Percentiles rank a stretch among this genome's conserved stretches.
Evolutionary conservation across 2,888 invertebrate genomes (phyloP).

Genomic region (Acleris literana): DNA sequence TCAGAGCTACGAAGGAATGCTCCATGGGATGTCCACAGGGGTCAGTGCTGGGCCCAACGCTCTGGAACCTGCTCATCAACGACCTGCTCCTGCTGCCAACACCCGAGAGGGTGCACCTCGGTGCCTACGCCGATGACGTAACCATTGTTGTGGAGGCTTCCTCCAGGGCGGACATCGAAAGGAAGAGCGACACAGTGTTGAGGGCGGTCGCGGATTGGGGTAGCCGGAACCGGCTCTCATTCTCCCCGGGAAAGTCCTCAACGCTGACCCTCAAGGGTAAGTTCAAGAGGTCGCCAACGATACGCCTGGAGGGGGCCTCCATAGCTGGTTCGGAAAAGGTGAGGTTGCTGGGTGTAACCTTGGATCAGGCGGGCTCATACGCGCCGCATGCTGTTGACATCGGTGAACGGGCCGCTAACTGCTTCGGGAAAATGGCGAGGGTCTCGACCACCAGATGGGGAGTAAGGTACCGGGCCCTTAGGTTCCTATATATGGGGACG

Average conservation of each 20-base stretch:
- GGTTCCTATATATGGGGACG: neutral
- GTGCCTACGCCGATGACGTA: constrained; percentile 5
- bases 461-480: neutral
- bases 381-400: neutral
- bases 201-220: neutral
- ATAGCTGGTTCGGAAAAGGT: neutral
- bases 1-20: neutral
- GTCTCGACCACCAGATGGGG: constrained; percentile 1
- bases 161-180: neutral
- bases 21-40: constrained; percentile 47
- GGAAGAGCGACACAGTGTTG: neutral
- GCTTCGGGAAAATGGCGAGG: constrained; percentile 2
- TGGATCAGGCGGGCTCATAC: neutral
- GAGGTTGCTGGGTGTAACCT: neutral
- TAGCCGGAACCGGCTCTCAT: neutral
- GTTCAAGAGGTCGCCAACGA: neutral
- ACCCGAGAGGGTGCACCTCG: constrained; percentile 21
- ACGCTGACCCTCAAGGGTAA: neutral
- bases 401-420: neutral
- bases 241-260: neutral
- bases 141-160: neutral
- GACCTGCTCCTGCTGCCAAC: constrained; percentile 39
- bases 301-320: neutral
- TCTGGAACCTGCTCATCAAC: constrained; percentile 43
- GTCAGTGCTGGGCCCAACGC: constrained; percentile 24